Percentiles rank a stretch among this genome's conserved stretches.
Conservation (phyloP, 2,113 vertebrate species). For the Abramis brama region DNA sequence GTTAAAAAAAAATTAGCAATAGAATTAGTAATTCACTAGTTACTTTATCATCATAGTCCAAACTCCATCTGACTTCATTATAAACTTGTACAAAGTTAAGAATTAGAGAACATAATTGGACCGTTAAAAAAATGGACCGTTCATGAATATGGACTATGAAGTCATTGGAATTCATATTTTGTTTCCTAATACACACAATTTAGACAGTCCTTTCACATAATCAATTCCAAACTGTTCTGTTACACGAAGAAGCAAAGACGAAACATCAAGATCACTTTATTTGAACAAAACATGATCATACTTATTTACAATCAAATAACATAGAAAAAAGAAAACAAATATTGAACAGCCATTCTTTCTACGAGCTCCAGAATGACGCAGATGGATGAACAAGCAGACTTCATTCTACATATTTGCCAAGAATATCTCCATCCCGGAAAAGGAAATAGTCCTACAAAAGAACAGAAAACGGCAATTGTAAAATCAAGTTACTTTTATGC, state of each 20-base stretch:
- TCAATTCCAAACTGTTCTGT: background rate
- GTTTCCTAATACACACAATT: background rate
- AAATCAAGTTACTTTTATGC: background rate
- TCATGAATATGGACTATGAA: background rate
- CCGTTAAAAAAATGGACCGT: background rate
- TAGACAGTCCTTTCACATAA: background rate
- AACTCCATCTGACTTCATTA: background rate
- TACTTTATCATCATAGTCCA: background rate
- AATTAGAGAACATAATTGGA: background rate
- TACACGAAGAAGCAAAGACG: conserved; percentile 6
- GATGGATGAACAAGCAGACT: conserved; percentile 57
- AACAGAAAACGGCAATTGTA: conserved; percentile 10
- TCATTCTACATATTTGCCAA: conserved; percentile 94
- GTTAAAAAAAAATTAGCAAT: background rate
- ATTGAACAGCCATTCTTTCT: conserved; percentile 64
- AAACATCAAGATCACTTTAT: conserved; percentile 66
- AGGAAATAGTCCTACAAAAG: conserved; percentile 90
- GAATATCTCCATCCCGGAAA: conserved; percentile 96
- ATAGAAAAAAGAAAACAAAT: conserved; percentile 65
- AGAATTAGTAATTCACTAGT: background rate
- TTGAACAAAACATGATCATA: conserved; percentile 76
- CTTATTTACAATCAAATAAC: conserved; percentile 92
- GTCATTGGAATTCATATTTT: background rate
- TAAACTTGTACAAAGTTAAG: background rate
- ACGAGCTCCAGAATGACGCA: conserved; percentile 71